Conservation (phyloP, 2,888 invertebrate species). For the Sphinx pinastri region DNA sequence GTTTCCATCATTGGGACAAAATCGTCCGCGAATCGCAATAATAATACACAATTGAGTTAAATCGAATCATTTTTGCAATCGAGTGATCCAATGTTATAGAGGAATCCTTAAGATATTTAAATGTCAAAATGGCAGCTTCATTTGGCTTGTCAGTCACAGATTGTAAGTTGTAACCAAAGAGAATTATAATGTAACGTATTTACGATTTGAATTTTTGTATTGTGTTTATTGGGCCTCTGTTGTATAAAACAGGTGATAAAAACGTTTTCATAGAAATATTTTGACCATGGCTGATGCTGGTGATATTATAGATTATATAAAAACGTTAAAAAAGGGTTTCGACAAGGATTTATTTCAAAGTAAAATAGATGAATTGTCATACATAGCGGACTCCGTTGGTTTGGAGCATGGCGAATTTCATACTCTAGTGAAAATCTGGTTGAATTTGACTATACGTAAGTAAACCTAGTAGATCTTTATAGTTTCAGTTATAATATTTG, state of each 20-base stretch:
- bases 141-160: neutral
- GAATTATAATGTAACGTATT: too few relatives aligned
- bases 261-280: neutral
- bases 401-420: conserved; percentile 70
- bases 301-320: conserved; percentile 73
- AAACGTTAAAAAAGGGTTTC: conserved; percentile 71
- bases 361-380: conserved; percentile 68
- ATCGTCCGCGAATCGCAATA: too few relatives aligned
- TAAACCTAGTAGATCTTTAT: conserved; percentile 33
- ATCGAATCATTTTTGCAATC: too few relatives aligned
- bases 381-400: conserved; percentile 62
- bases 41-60: too few relatives aligned
- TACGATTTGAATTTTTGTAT: conserved; percentile 19
- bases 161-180: too few relatives aligned
- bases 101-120: too few relatives aligned
- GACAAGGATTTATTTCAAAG: conserved; percentile 74
- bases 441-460: conserved; percentile 79
- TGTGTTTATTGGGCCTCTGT: neutral
- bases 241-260: neutral
- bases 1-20: too few relatives aligned
- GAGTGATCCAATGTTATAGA: too few relatives aligned
- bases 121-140: too few relatives aligned
- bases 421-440: conserved; percentile 74
- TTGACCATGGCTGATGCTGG: conserved; percentile 65
- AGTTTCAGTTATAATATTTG: neutral